phyloP scores from a whole-genome alignment of 23 tunicate species.

The Oikopleura vanhoeffeni region DNA sequence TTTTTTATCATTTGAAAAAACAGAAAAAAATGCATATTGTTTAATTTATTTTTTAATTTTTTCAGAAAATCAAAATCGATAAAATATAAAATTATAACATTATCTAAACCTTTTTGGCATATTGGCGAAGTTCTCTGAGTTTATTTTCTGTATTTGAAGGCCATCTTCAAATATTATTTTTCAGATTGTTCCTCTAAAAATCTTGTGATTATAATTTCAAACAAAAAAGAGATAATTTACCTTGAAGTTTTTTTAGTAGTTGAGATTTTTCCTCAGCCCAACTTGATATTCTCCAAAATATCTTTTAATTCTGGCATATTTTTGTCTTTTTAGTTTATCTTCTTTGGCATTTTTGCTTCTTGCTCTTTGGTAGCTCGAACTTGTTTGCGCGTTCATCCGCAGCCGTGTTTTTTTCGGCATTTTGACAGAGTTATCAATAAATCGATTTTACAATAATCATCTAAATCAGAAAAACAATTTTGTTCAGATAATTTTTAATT shows the following conservation, averaged over 20 bases:
- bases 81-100: too few relatives aligned
- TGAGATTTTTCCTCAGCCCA: neutral
- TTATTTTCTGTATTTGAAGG: neutral
- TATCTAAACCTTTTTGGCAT: too few relatives aligned
- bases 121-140: neutral
- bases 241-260: neutral
- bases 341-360: neutral
- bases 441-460: too few relatives aligned
- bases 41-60: too few relatives aligned
- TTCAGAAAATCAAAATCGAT: too few relatives aligned
- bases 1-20: too few relatives aligned
- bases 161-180: neutral
- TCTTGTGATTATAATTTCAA: neutral
- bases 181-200: neutral
- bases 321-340: neutral
- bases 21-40: too few relatives aligned
- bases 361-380: neutral
- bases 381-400: neutral
- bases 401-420: neutral
- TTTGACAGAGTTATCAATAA: neutral
- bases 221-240: neutral
- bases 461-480: too few relatives aligned
- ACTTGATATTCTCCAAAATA: neutral
- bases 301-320: neutral
- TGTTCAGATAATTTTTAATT: too few relatives aligned